Evolutionary conservation across 1,140 invertebrate species (phyloP), one percentile per base, ranked within the genome.

Genomic region (Caenorhabditis elegans): DNA sequence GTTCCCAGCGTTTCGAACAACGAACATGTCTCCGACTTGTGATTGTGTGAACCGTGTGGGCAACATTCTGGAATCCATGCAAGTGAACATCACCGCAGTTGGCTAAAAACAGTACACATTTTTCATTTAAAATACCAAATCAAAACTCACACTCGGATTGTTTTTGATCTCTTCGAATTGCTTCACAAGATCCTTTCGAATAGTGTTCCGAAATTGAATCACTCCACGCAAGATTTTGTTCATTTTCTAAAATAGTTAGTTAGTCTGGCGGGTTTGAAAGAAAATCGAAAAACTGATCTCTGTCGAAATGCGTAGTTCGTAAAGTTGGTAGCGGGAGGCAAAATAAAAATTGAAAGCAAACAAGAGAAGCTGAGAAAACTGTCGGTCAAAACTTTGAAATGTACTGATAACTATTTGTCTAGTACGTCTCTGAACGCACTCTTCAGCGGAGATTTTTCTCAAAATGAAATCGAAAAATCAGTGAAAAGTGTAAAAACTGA

Each of bases 1-100:
- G 90, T 96, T 96, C n/a, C 96, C 96, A 76, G 95, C 95, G 92
- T 97, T 97, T 91, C 95, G 92, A 0, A 97, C 94, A 87, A 97
- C 94, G 92, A 96, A 97, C 95, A 96, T 96, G 90, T 97, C 95
- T 51, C 96, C 96, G 83, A 96, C 94, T 89, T 95, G 92, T 90
- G 94, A 95, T 92, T 97, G 79, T 43, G 95, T 96, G 91, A 97
- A 96, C 89, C 95, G 92, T 81, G 95, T 96, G 19, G 95, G 95
- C 86, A 97, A 94, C 94, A 98, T 96, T 91, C 96, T 92, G 90
- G 94, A 95, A 92, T 97, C 96, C 93, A 97, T 97, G 91, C 96
- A 97, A 19, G 95, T 96, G 90, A 97, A 96, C 91, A 97, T 95
- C 80, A 97, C 93, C 81, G 95, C 95, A 92, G 95, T 95, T 11